phyloP scores from a whole-genome alignment of 2,797 vertebrate genomes.

The Esox masquinongy region DNA sequence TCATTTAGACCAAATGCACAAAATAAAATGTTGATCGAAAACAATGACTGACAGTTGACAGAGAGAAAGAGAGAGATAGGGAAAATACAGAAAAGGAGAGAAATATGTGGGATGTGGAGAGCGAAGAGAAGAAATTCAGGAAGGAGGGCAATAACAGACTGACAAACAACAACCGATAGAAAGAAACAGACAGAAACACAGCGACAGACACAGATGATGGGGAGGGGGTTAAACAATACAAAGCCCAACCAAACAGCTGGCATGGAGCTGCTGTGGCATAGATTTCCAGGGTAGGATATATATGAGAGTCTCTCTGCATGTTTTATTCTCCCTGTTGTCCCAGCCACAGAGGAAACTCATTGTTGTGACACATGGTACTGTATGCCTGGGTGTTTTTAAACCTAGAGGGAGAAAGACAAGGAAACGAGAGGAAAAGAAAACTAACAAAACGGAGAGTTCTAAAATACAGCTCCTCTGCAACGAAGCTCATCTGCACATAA shows the following conservation, averaged over 20 bases:
- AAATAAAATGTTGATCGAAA: too few relatives aligned
- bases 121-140: conserved; percentile 18
- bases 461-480: background rate
- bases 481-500: background rate
- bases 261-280: background rate
- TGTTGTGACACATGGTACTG: background rate
- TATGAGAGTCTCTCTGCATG: background rate
- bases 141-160: background rate
- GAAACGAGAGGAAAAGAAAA: background rate
- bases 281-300: background rate
- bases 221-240: background rate
- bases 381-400: background rate
- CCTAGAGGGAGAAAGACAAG: background rate
- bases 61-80: background rate
- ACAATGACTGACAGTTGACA: background rate
- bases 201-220: background rate
- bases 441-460: background rate
- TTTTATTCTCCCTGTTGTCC: background rate
- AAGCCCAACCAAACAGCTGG: background rate
- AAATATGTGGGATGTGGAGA: background rate
- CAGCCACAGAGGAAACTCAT: background rate
- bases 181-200: background rate
- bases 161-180: conserved; percentile 14
- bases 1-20: too few relatives aligned
- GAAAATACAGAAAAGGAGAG: background rate